Evolutionary conservation across 2,113 vertebrate species (phyloP).

Genomic region (Charina bottae): DNA sequence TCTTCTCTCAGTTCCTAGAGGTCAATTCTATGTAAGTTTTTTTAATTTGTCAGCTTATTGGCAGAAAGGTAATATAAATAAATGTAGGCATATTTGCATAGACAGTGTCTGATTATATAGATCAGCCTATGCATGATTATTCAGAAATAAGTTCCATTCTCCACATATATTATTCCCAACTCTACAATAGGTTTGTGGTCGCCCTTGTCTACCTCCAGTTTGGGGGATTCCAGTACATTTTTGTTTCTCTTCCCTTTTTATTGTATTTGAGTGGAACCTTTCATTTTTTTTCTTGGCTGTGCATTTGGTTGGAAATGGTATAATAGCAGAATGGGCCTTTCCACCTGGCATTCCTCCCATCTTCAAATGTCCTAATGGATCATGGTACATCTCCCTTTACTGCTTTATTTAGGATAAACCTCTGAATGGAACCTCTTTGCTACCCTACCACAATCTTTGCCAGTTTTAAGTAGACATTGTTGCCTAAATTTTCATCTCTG

Average conservation of each 20-base stretch:
- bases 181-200: not conserved
- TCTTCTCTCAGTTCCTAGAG: not conserved
- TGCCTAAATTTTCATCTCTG: not conserved
- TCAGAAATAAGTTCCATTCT: constrained; percentile 6
- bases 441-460: not conserved
- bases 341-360: not conserved
- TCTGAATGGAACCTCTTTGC: not conserved
- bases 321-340: not conserved
- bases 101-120: not conserved
- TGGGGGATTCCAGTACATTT: not conserved
- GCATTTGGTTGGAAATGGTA: not conserved
- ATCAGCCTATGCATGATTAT: not conserved
- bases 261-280: not conserved
- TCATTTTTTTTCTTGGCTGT: not conserved
- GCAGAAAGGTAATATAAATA: not conserved
- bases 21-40: not conserved
- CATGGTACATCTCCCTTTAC: not conserved
- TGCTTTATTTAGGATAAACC: not conserved
- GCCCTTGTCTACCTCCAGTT: not conserved
- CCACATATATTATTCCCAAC: not conserved
- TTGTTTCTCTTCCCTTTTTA: not conserved
- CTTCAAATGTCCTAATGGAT: not conserved
- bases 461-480: not conserved
- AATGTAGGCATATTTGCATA: not conserved
- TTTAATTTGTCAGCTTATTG: not conserved